phyloP scores from a whole-genome alignment of 2,888 invertebrate species.

The Mythimna loreyi region DNA sequence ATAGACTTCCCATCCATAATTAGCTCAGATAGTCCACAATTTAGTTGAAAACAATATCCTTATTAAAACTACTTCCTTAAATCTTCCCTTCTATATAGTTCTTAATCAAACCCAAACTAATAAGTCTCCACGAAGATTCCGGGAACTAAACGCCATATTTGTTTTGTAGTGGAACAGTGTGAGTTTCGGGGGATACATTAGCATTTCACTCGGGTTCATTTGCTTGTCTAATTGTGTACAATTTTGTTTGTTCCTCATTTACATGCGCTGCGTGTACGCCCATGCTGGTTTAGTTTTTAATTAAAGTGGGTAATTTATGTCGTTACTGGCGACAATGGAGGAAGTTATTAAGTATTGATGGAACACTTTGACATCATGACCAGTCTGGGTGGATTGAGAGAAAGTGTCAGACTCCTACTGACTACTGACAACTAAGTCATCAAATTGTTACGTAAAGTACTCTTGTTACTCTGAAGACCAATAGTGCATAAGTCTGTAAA shows the following conservation, averaged over 20 bases:
- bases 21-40: no score
- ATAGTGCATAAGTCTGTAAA: no score
- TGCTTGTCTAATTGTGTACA: conserved; percentile 69
- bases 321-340: neutral
- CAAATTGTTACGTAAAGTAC: no score
- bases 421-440: no score
- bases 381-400: no score
- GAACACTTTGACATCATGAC: neutral
- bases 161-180: conserved; percentile 45
- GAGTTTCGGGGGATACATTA: conserved; percentile 63
- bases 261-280: conserved; percentile 59
- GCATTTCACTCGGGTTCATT: conserved; percentile 67
- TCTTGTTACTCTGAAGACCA: no score
- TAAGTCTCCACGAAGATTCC: conserved; percentile 29
- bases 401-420: no score
- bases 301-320: conserved; percentile 53
- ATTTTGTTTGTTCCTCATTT: conserved; percentile 67
- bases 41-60: no score
- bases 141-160: conserved; percentile 54
- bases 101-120: conserved; percentile 23
- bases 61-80: neutral
- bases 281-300: conserved; percentile 62
- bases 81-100: neutral
- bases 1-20: no score
- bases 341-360: conserved; percentile 5